These are phyloP conservation scores for Rousettus leschenaultii DNA, from an alignment of 2,113 vertebrate genomes.

Conservation along the genomic window DNA sequence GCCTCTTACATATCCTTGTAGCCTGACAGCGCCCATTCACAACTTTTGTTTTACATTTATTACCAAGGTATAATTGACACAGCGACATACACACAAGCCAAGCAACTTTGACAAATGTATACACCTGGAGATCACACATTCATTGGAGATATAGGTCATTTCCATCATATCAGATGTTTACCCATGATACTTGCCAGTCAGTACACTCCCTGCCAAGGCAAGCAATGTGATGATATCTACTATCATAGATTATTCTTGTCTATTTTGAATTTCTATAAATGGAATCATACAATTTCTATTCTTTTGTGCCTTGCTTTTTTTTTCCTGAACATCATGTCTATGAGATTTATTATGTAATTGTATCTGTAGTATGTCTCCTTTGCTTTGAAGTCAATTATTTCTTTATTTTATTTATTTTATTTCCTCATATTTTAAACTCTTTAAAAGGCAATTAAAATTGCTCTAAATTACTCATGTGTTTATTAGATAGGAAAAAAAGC, in stretches of 20 bases:
- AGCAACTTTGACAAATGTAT: neutral
- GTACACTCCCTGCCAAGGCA: neutral
- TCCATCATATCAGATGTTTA: neutral
- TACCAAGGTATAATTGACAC: neutral
- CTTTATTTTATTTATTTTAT: neutral
- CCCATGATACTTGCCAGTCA: neutral
- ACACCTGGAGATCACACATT: neutral
- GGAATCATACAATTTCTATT: neutral
- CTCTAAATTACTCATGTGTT: neutral
- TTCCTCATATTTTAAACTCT: neutral
- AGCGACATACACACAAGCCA: neutral
- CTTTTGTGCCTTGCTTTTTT: neutral
- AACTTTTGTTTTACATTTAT: neutral
- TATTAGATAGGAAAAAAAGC: slow-evolving; percentile 18
- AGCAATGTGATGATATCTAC: neutral
- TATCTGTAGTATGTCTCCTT: neutral
- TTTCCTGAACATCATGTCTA: neutral
- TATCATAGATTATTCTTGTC: neutral
- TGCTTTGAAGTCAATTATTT: neutral
- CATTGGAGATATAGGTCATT: neutral
- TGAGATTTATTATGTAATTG: neutral
- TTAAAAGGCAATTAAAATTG: neutral
- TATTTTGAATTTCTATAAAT: neutral
- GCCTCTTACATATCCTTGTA: neutral
- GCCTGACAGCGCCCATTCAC: neutral